Base-by-base conservation (phyloP, 1,140 invertebrate species). In the Trachymyrmex septentrionalis region DNA sequence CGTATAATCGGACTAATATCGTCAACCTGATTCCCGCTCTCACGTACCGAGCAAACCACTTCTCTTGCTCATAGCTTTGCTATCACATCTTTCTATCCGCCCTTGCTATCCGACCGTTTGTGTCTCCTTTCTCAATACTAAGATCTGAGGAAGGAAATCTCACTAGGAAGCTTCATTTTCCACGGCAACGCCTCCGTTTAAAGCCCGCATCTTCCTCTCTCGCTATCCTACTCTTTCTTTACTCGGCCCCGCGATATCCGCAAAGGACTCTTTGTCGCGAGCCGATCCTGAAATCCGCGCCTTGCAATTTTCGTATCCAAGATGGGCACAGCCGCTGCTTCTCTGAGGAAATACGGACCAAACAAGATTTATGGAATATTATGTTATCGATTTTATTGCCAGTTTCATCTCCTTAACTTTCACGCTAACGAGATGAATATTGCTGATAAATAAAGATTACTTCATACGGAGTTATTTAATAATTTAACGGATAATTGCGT, bases 141-240 rank as follows among this genome's bases (percentile, higher is more conserved):
- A 90, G 90, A 93, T 90, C 82, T 77, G 85, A 34, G 30, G 30
- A 91, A 91, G 87, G 88, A 91, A 93, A 93, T 93, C 92, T 93
- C 88, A 85, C 88, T 85, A 67, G 91, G 88, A 87, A 87, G 93
- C 92, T 93, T 94, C 93, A 93, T 94, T 94, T 94, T 93, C 92
- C 93, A 92, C 86, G 85, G 87, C 85, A 87, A 69, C 93, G 92
- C 89, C 90, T 92, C 86, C 89, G 92, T 71, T 94, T 93, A 91
- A 92, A 92, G 88, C 90, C 82, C 87, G 91, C 88, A 88, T 88
- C 55, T 75, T 63, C 44, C 77, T 63, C 75, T 84, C 66, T 85
- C 75, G 57, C 91, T 85, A 38, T 59, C 12, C 24, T 50, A 30
- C 55, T 85, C 57, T 72, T 85, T 55, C 66, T 73, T 82, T 84